Evolutionary conservation across 2,888 invertebrate genomes (phyloP), one percentile per base, ranked within the genome.

Genomic region (Hirtodrosophila alboralis): DNA sequence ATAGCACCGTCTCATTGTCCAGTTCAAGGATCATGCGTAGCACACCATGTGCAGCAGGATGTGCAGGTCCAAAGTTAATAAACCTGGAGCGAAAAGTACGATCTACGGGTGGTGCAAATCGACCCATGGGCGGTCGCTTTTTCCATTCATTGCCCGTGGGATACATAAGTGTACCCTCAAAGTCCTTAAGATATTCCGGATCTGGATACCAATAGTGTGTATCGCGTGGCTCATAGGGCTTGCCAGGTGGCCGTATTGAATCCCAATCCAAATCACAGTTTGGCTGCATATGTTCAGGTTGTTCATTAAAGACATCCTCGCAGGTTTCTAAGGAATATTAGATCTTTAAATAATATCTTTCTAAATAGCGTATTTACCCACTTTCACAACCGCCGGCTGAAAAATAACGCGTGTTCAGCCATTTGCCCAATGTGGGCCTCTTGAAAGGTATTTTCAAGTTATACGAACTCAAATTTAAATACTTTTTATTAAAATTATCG

Each of bases 41-140:
- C 28, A 97, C 97, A 5, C 97, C 97, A 87, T 97, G 97, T 31
- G 97, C 97, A 2, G 97, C 96, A 1, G 97, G 97, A 91, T 97
- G 97, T 72, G 95, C 95, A 0, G 97, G 97, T 0, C 97, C 97
- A 89, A 97, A 97, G 89, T 97, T 97, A 9, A 97, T 89, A 63
- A 92, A 92, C 89, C 94, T 92, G 72, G 94, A 95, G 74, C 92
- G 92, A 16, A 95, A 91, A 38, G 91, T 91, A 41, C 93, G 93
- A 80, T 94, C 94, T 0, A 91, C 91, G 0, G 92, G 92, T 4
- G 75, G 87, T 1, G 13, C 4, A 3, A 90, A 26, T 41, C 76
- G 90, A 0, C 89, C 43, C 88, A 90, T 38, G 89, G 90, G 23
- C 28, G 74, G 83, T 9, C 68, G 66, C 10, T 86, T 84, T 1